Percentiles rank a stretch among this genome's conserved stretches.
phyloP scores from a whole-genome alignment of 2,113 vertebrate species.

The Leptocoma aspasia region DNA sequence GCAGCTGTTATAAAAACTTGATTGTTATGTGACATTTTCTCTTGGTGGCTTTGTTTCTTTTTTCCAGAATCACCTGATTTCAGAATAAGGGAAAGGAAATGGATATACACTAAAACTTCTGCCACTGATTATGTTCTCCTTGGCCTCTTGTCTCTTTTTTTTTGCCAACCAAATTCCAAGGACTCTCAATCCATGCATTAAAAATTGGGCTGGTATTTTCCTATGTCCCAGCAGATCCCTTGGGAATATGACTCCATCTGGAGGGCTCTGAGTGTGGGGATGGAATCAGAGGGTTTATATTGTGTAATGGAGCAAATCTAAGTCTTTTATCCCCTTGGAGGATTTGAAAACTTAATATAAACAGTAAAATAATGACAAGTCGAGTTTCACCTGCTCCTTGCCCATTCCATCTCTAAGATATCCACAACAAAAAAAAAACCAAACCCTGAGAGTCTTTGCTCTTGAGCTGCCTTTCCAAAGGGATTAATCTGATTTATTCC shows the following conservation, averaged over 20 bases:
- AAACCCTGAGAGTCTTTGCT: not conserved
- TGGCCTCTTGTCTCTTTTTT: not conserved
- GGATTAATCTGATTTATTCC: not conserved
- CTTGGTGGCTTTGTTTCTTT: not conserved
- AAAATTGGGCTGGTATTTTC: not conserved
- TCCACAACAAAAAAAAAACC: rapidly evolving
- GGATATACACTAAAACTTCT: not conserved
- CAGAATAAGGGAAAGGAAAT: not conserved
- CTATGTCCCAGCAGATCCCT: not conserved
- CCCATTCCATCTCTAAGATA: not conserved
- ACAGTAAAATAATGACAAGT: not conserved
- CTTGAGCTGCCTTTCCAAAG: not conserved
- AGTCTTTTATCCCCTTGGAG: not conserved
- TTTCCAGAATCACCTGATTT: not conserved
- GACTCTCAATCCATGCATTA: not conserved
- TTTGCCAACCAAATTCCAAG: not conserved
- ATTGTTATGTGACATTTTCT: not conserved
- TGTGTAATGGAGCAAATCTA: not conserved
- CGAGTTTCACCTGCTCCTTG: not conserved
- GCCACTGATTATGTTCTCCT: not conserved
- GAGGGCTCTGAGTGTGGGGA: not conserved
- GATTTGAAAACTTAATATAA: not conserved
- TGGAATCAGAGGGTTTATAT: not conserved
- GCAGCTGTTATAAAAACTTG: not conserved
- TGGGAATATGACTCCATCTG: not conserved